Base-by-base conservation (phyloP, 2,113 vertebrate genomes). In the Nothobranchius furzeri region DNA sequence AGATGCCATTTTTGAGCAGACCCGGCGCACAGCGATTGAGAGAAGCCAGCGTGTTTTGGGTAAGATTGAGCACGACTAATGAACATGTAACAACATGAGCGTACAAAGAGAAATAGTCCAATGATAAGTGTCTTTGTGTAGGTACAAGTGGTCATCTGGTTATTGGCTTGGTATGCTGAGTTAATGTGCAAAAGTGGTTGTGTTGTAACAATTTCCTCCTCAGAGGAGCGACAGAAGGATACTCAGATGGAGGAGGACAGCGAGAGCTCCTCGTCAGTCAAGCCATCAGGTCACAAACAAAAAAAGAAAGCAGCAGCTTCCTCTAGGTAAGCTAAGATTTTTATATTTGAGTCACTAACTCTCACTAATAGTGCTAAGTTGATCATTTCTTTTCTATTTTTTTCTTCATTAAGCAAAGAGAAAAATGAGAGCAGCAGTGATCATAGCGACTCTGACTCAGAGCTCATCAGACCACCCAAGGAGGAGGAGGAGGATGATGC, bases 1-100 rank as follows among this genome's bases (percentile, higher is more conserved):
- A 43, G 93, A 96, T 73, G 96, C 97, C 42, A 96, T 99, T 90
- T 99, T 99, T 89, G 98, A 99, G 69, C 95, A 96, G 82, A 99
- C 98, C 2, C 93, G 97, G 56, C 94, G 97, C 73, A 99, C 97
- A 15, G 97, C 98, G 0, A 95, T 96, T 54, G 97, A 98, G 83
- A 95, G 96, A 79, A 98, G 96, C 88, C 94, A 94, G 43, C 95
- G 86, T 25, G 88, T 92, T 2, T 76, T 97, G 13, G 96, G 97
- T 98, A 76, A 90, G 89, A 66, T 52, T 35, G n/a, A 40, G 48
- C 3, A 42, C 59, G 35, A 50, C 5, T 9, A 42, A n/a, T 13
- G 9, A 55, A 35, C 2, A n/a, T 10, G 24, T 9, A 0, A 64
- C 24, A 30, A 6, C 4, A 2, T 50, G 10, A 13, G 15, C 42